These are phyloP conservation scores for Cremastobaeus sp. DNA, from an alignment of 2,888 invertebrate species.

Conservation along the genomic window DNA sequence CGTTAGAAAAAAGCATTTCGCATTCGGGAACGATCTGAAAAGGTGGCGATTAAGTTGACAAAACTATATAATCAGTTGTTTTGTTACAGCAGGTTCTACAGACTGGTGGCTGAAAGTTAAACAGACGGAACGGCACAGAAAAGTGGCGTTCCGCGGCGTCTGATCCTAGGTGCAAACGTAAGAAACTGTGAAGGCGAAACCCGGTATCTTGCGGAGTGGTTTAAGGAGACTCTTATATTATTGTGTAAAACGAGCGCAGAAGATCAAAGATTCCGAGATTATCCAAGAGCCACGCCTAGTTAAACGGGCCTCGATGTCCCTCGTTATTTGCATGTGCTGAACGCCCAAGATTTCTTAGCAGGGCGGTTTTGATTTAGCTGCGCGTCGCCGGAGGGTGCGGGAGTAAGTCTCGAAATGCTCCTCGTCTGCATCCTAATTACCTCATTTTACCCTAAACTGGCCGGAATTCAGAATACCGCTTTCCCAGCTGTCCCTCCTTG, in stretches of 20 bases:
- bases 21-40: too few species aligned
- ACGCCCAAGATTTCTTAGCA: conserved; percentile 71
- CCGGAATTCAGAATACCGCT: conserved; percentile 70
- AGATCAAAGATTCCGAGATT: conserved; percentile 56
- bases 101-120: too few species aligned
- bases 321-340: conserved; percentile 72
- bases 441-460: conserved; percentile 75
- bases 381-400: conserved; percentile 56
- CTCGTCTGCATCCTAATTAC: conserved; percentile 78
- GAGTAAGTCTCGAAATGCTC: conserved; percentile 52
- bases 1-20: too few species aligned
- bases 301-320: conserved; percentile 52
- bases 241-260: conserved; percentile 42
- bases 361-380: conserved; percentile 75
- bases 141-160: too few species aligned
- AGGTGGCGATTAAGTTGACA: too few species aligned
- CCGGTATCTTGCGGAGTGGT: conserved; percentile 6
- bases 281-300: conserved; percentile 54
- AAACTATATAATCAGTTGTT: too few species aligned
- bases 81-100: too few species aligned
- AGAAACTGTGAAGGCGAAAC: conserved; percentile 8
- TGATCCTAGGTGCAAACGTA: conserved; percentile 23
- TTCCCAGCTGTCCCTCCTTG: conserved; percentile 29
- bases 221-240: conserved; percentile 39
- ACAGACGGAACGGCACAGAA: too few species aligned